Evolutionary conservation across 2,797 vertebrate genomes (phyloP), one percentile per base, ranked within the genome.

Genomic region (Mus spretus): DNA sequence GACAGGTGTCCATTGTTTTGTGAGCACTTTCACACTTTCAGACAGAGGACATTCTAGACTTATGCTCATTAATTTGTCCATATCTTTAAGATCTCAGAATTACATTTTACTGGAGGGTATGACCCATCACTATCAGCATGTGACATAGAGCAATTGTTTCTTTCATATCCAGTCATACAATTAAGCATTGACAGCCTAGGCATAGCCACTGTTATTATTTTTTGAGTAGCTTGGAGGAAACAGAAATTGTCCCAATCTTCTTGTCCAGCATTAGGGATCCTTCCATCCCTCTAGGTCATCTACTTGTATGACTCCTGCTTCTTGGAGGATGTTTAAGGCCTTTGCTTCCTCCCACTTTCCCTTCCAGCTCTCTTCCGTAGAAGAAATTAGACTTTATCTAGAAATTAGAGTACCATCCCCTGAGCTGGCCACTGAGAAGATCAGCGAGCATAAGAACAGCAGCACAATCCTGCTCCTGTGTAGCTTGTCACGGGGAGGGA

Each of bases 161-260:
- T 94, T 89, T 86, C 28, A 34, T 10, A 15, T 40, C 47, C 7
- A 47, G 13, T 67, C 74, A 1, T 59, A 57, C 34, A 59, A 11
- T 89, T 79, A 59, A 65, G 57, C 50, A 84, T 91, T n/a, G 87
- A 83, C 87, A 85, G 86, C 44, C 37, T 88, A 89, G 61, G 37
- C 40, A 65, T 37, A 55, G 20, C 2, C 40, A 26, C 17, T 31
- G 34, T 40, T 44, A n/a, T 63, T 72, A 63, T 80, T 24, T 75
- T 90, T 65, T 61, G 70, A 93, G 53, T 40, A 86, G n/a, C 84
- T 82, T 34, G 78, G 67, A 91, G 77, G 61, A 74, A 67, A 50
- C 24, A 79, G 40, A 44, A 83, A 83, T 90, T 61, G 40, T 11
- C 10, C 12, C 24, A 83, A 40, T 14, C 61, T 93, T 93, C 85